Conservation (phyloP, 2,113 vertebrate species). For the Microtus oregoni region DNA sequence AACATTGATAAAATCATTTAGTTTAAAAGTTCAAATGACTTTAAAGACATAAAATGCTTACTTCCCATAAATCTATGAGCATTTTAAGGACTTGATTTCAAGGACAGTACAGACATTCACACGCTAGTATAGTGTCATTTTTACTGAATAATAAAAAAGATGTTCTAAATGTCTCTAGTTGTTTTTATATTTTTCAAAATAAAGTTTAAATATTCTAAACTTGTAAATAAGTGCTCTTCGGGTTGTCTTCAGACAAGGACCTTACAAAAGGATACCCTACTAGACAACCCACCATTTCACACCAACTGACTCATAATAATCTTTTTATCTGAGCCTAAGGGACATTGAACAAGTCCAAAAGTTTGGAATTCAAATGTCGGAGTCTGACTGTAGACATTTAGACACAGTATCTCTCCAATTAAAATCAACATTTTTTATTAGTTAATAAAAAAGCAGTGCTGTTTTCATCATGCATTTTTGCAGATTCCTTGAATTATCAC, state of each 20-base stretch:
- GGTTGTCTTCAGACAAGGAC: slow-evolving; percentile 74
- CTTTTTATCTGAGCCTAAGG: slow-evolving; percentile 78
- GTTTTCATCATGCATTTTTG: slow-evolving; percentile 46
- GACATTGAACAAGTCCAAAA: slow-evolving; percentile 69
- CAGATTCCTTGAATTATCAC: neutral
- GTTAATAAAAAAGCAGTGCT: slow-evolving; percentile 36
- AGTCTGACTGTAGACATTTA: slow-evolving; percentile 52
- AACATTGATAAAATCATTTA: neutral
- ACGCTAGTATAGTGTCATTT: neutral
- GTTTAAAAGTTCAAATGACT: neutral
- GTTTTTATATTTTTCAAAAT: slow-evolving; percentile 63
- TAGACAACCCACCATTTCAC: slow-evolving; percentile 84
- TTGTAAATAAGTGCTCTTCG: slow-evolving; percentile 66
- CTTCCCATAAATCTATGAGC: neutral
- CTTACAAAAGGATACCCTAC: slow-evolving; percentile 68
- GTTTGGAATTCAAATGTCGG: slow-evolving; percentile 76
- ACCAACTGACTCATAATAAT: slow-evolving; percentile 78
- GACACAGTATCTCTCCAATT: neutral
- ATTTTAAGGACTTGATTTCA: neutral
- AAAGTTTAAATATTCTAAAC: slow-evolving; percentile 13
- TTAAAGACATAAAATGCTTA: slow-evolving; percentile 29
- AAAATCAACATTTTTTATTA: slow-evolving; percentile 14
- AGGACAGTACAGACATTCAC: neutral
- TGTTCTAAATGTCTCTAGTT: slow-evolving; percentile 38
- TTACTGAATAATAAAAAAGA: neutral